Percentiles rank a stretch among this genome's conserved stretches.
phyloP scores from a whole-genome alignment of 2,113 vertebrate genomes.

The Malurus elegans region DNA sequence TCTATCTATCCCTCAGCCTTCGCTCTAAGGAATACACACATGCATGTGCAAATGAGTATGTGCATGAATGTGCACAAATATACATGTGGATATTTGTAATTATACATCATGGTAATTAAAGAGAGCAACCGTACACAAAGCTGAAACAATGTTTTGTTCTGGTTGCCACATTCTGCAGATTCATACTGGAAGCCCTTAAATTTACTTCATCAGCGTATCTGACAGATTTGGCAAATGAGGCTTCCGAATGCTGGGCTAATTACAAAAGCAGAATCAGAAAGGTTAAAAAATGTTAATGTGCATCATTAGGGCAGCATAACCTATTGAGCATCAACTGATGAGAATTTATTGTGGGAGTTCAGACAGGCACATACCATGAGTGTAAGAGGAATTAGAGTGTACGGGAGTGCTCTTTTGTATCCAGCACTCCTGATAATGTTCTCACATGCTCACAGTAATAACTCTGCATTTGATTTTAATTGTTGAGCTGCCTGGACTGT shows the following conservation, averaged over 20 bases:
- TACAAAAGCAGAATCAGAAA: conserved; percentile 4
- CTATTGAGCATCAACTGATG: conserved; percentile 8
- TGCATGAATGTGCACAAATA: not conserved
- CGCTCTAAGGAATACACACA: not conserved
- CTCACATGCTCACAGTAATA: not conserved
- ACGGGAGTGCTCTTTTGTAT: not conserved
- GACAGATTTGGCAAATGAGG: not conserved
- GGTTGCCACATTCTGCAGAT: not conserved
- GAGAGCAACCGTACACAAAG: not conserved
- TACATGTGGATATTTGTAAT: not conserved
- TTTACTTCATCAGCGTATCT: not conserved
- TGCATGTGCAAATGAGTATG: not conserved
- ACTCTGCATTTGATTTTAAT: conserved; percentile 27
- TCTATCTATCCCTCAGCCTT: not conserved
- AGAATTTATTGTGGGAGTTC: conserved; percentile 42
- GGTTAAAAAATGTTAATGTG: conserved; percentile 18
- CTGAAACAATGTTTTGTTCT: not conserved
- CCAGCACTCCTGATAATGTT: not conserved
- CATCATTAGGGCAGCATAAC: not conserved
- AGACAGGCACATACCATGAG: not conserved
- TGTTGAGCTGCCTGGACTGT: not conserved
- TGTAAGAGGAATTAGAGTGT: not conserved
- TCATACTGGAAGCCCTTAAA: not conserved
- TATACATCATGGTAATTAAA: not conserved
- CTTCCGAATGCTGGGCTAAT: not conserved